These are phyloP conservation scores for Pseudolycoriella hygida DNA, from an alignment of 2,888 invertebrate genomes.

Conservation along the genomic window DNA sequence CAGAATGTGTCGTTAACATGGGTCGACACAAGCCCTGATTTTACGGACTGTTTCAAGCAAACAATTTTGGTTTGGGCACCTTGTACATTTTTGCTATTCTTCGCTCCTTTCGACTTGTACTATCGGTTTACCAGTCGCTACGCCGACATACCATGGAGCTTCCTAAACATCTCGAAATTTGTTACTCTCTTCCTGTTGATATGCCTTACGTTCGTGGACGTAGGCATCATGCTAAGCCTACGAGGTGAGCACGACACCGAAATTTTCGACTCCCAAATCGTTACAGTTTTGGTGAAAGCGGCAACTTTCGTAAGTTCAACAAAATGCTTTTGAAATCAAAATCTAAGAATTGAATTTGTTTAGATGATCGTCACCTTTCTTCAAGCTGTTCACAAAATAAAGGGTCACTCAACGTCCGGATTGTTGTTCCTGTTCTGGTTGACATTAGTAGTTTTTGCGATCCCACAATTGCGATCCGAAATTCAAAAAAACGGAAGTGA, in stretches of 20 bases:
- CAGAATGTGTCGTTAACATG: neutral
- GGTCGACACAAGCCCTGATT: neutral
- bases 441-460: no score
- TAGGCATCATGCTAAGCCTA: neutral
- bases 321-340: no score
- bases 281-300: neutral
- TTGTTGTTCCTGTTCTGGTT: no score
- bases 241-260: no score
- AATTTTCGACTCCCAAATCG: neutral
- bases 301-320: neutral
- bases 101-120: neutral
- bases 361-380: no score
- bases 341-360: no score
- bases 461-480: no score
- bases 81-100: neutral
- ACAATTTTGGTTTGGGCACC: neutral
- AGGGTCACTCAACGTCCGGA: no score
- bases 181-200: neutral
- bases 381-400: no score
- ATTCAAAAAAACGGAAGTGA: no score
- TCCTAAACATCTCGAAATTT: neutral
- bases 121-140: neutral
- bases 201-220: neutral
- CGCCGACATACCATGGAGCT: neutral
- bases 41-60: neutral